Evolutionary conservation across 2,888 invertebrate genomes (phyloP).

Genomic region (Exephanes ischioxanthus): DNA sequence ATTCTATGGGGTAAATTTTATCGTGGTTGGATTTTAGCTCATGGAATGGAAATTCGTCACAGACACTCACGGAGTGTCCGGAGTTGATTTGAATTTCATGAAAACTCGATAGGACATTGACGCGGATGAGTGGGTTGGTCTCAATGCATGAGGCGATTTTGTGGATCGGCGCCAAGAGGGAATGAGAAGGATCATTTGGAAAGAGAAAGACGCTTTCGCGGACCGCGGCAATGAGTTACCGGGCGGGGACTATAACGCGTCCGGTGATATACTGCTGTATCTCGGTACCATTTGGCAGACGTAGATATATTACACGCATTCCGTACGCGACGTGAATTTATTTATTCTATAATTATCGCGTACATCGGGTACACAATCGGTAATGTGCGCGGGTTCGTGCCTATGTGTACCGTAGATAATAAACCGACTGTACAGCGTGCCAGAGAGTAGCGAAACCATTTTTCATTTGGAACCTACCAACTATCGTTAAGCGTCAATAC

Average conservation of each 20-base stretch:
- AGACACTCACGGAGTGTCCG: neutral
- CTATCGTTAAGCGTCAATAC: neutral
- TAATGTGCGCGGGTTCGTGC: constrained; percentile 71
- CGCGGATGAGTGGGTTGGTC: constrained; percentile 16
- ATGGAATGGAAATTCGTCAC: neutral
- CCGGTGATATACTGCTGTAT: constrained; percentile 84
- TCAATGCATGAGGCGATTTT: constrained; percentile 48
- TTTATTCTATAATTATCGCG: constrained; percentile 85
- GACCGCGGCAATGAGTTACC: constrained; percentile 82
- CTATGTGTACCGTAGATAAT: constrained; percentile 21
- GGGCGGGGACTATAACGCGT: constrained; percentile 84
- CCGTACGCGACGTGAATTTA: constrained; percentile 83
- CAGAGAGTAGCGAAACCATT: constrained; percentile 16
- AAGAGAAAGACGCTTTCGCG: constrained; percentile 59
- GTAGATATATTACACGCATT: constrained; percentile 84
- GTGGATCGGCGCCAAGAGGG: constrained; percentile 82
- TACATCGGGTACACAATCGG: constrained; percentile 79
- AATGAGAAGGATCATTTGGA: constrained; percentile 58
- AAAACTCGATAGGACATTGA: constrained; percentile 48
- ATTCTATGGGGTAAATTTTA: neutral
- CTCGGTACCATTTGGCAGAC: constrained; percentile 85
- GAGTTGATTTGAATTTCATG: neutral
- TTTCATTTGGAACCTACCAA: constrained; percentile 2
- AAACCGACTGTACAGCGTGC: neutral
- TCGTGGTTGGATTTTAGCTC: neutral